Evolutionary conservation across 1,140 invertebrate genomes (phyloP).

Genomic region (Drosophila simulans): DNA sequence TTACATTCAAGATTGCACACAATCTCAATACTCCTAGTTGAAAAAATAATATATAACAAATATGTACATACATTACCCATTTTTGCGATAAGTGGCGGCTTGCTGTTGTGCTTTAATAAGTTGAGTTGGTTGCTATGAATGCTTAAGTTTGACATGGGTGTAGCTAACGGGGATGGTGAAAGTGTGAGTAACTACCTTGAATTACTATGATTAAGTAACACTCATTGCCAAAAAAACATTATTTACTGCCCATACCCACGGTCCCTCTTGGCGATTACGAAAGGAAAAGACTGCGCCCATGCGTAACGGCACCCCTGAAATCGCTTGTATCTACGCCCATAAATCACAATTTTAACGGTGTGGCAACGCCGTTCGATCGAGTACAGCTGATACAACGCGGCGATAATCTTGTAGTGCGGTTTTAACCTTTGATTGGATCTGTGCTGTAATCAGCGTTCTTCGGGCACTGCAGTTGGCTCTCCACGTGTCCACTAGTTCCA

Average conservation of each 20-base stretch:
- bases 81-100: neutral
- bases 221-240: too few relatives aligned
- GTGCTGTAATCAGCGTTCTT: conserved; percentile 36
- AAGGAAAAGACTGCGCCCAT: neutral
- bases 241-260: too few relatives aligned
- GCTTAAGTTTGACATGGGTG: neutral
- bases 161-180: neutral
- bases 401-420: conserved; percentile 32
- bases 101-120: too few relatives aligned
- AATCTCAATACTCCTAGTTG: neutral
- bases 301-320: neutral
- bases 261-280: neutral
- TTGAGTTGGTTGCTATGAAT: conserved; percentile 2
- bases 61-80: neutral
- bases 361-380: conserved; percentile 32
- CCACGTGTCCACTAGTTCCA: conserved; percentile 23
- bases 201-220: too few relatives aligned
- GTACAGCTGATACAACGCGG: conserved; percentile 20
- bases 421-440: conserved; percentile 40
- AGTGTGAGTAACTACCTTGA: neutral
- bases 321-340: neutral
- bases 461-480: conserved; percentile 3
- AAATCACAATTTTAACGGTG: conserved; percentile 5
- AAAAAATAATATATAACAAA: neutral
- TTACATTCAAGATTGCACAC: neutral